Percentiles rank a stretch among this genome's conserved stretches.
phyloP scores from a whole-genome alignment of 2,888 invertebrate genomes.

The Rhagophthalmus giganteus region DNA sequence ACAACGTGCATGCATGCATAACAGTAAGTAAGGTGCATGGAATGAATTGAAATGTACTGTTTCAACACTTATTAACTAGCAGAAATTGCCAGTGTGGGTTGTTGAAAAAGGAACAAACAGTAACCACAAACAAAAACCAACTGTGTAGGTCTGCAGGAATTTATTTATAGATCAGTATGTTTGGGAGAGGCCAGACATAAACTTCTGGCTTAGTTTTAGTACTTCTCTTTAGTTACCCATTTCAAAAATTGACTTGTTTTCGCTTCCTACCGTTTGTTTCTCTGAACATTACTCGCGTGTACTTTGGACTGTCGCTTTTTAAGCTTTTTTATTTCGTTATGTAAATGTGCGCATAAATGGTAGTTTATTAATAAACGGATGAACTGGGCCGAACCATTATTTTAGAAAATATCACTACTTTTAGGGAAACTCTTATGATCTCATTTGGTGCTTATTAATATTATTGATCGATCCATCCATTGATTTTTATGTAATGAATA shows the following conservation, averaged over 20 bases:
- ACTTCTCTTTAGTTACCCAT: constrained; percentile 8
- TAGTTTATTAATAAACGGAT: constrained; percentile 10
- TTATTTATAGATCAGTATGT: constrained; percentile 52
- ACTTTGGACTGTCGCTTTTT: background rate
- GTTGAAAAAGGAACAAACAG: constrained; percentile 41
- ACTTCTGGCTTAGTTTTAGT: constrained; percentile 21
- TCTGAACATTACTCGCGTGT: background rate
- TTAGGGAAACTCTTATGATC: background rate
- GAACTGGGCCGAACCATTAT: background rate
- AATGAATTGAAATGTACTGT: constrained; percentile 22
- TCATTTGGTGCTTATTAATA: background rate
- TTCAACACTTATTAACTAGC: constrained; percentile 18
- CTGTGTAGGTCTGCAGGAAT: constrained; percentile 50
- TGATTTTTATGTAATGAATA: constrained; percentile 2
- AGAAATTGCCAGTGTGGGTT: constrained; percentile 42
- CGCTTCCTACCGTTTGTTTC: background rate
- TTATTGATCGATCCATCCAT: too few species aligned
- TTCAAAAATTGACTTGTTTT: constrained; percentile 6
- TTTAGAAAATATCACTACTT: background rate
- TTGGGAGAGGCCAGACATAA: constrained; percentile 40
- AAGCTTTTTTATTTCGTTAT: background rate
- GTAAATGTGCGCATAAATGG: background rate
- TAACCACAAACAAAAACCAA: constrained; percentile 46
- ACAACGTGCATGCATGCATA: constrained; percentile 3
- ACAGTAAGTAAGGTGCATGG: constrained; percentile 2